phyloP scores from a whole-genome alignment of 2,888 invertebrate species.

The Ischnura elegans region DNA sequence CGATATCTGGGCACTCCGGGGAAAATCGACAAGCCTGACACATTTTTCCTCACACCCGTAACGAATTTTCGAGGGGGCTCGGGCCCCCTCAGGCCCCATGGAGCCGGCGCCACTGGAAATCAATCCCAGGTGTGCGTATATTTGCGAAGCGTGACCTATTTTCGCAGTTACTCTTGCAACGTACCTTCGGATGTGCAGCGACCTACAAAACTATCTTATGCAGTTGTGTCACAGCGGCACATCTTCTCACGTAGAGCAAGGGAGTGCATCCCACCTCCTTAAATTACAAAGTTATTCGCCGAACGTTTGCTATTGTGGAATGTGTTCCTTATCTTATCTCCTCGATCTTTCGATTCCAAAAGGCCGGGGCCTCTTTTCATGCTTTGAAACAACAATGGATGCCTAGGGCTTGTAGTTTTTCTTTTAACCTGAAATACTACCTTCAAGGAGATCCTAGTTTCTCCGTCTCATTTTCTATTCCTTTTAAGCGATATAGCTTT shows the following conservation, averaged over 20 bases:
- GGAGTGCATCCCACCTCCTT: not conserved
- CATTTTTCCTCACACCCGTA: too few relatives aligned
- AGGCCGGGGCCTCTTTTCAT: not conserved
- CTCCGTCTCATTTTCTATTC: not conserved
- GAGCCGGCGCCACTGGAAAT: too few relatives aligned
- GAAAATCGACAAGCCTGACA: too few relatives aligned
- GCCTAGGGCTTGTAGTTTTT: not conserved
- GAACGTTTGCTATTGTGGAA: not conserved
- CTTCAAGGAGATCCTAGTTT: not conserved
- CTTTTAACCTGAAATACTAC: not conserved
- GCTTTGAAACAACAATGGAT: not conserved
- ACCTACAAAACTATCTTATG: not conserved
- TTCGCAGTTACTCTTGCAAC: not conserved
- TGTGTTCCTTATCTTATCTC: not conserved
- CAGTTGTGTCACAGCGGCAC: not conserved
- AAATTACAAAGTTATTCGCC: constrained; percentile 1
- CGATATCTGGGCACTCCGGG: too few relatives aligned
- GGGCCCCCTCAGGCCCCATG: too few relatives aligned
- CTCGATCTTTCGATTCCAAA: not conserved
- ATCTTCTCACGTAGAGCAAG: not conserved
- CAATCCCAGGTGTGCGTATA: not conserved
- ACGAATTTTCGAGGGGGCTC: too few relatives aligned
- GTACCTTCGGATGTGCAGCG: not conserved
- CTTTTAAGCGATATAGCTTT: not conserved
- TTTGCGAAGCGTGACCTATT: not conserved